Percentiles rank a stretch among this genome's conserved stretches.
Conservation (phyloP, 2,113 vertebrate genomes). For the Oreochromis tanganicae region DNA sequence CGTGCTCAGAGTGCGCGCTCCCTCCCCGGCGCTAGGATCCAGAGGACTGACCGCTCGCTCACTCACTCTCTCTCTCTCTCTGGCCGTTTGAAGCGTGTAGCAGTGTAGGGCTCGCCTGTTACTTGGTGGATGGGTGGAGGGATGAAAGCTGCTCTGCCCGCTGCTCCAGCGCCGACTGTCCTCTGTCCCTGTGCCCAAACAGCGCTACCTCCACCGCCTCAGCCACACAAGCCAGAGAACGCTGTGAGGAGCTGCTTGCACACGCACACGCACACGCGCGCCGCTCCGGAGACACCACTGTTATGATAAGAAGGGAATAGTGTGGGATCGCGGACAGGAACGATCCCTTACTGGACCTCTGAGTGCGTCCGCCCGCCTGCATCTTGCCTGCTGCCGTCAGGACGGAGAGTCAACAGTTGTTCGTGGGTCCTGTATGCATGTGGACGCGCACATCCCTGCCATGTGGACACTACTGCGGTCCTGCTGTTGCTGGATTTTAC, state of each 20-base stretch:
- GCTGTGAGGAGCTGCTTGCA: not conserved
- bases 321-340: not conserved
- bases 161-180: conserved; percentile 12
- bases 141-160: conserved; percentile 78
- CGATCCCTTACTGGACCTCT: not conserved
- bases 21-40: conserved; percentile 73
- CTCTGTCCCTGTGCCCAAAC: conserved; percentile 58
- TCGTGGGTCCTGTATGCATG: conserved; percentile 64
- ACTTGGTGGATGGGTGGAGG: conserved; percentile 87
- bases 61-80: conserved; percentile 10
- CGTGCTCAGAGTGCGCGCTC: not conserved
- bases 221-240: not conserved
- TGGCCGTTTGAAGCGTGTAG: conserved; percentile 78
- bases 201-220: conserved; percentile 62
- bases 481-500: conserved; percentile 86
- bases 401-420: conserved; percentile 75
- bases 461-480: conserved; percentile 94
- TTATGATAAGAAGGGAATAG: conserved; percentile 51
- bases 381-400: not conserved
- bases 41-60: conserved; percentile 50
- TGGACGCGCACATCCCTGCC: conserved; percentile 83
- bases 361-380: not conserved
- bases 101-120: conserved; percentile 82
- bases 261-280: not conserved
- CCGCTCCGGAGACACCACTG: not conserved